Base-by-base conservation (phyloP, 2,797 vertebrate genomes). In the Coranthus polyacanthus region DNA sequence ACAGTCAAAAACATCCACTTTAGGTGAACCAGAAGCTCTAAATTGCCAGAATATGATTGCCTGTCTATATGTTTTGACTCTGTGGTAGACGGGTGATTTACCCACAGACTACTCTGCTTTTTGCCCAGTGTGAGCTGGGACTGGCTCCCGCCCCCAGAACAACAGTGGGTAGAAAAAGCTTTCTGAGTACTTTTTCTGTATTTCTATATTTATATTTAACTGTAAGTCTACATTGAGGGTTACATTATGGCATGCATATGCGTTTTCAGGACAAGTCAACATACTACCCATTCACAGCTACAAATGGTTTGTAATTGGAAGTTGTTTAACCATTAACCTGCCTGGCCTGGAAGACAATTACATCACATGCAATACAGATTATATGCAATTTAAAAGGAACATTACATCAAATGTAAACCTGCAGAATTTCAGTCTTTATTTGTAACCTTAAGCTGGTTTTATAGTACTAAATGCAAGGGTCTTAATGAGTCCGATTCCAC, bases 61-160 rank as follows among this genome's bases (percentile, higher is more conserved):
- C 34, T 59, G 56, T 45, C 41, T 45, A 59, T 59, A 45, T 32
- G 42, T 59, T 37, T 59, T 18, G 42, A 59, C 26, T 59, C 45
- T 59, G 53, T 16, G 53, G 53, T 29, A 10, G 24, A 38, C 24
- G 11, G 53, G 26, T 42, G 53, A 26, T 55, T 55, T 38, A 21
- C 37, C 53, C 53, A 42, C 21, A 54, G 36, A 54, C 24, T 26
- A 32, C 29, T 9, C 29, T 32, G 8, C 6, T 32, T 32, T 32
- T 32, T 32, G 9, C 29, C 29, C 29, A 32, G 7, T 9, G 29
- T 7, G 29, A 8, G 29, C 7, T 2, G 9, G 29, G 7, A 32
- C 7, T 4, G n/a, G 42, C 15, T 53, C 18, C 13, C 18, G 21
- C 18, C 20, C 20, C 37, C n/a, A 22, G 18, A 54, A 54, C 51